Conservation (phyloP, 1,140 invertebrate genomes). For the Neodiprion fabricii region DNA sequence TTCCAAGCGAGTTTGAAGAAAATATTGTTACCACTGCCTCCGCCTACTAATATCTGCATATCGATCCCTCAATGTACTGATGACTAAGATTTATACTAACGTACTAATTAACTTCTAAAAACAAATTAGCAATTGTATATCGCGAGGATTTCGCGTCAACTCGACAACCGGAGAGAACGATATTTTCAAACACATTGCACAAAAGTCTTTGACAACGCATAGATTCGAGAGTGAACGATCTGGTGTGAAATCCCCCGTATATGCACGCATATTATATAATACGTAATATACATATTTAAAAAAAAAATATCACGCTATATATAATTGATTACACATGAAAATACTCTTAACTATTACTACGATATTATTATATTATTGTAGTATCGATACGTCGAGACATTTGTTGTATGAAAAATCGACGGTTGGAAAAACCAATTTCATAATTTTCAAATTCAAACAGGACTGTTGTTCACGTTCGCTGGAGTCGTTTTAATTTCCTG, state of each 20-base stretch:
- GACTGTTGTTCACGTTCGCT: too few species aligned
- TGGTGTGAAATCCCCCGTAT: slow-evolving; percentile 11
- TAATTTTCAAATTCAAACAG: too few species aligned
- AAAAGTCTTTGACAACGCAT: slow-evolving; percentile 29
- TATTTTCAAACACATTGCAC: slow-evolving; percentile 27
- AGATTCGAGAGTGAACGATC: slow-evolving; percentile 2
- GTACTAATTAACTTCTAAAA: slow-evolving; percentile 47
- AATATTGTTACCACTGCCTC: slow-evolving; percentile 23
- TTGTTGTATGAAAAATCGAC: too few species aligned
- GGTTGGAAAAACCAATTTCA: too few species aligned
- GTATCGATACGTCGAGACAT: neutral
- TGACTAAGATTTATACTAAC: slow-evolving; percentile 52
- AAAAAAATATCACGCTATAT: too few species aligned
- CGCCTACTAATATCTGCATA: slow-evolving; percentile 48
- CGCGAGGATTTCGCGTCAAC: slow-evolving; percentile 11
- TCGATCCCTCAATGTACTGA: slow-evolving; percentile 50
- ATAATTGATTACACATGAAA: too few species aligned
- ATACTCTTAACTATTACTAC: too few species aligned
- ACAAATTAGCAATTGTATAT: slow-evolving; percentile 28
- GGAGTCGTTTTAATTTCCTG: too few species aligned
- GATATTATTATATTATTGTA: too few species aligned
- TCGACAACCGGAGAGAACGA: neutral
- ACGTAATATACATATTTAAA: too few species aligned
- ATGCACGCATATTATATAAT: too few species aligned
- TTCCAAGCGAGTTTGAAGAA: slow-evolving; percentile 36